Base-by-base conservation (phyloP, 1,140 invertebrate species). In the Trachymyrmex cornetzi region DNA sequence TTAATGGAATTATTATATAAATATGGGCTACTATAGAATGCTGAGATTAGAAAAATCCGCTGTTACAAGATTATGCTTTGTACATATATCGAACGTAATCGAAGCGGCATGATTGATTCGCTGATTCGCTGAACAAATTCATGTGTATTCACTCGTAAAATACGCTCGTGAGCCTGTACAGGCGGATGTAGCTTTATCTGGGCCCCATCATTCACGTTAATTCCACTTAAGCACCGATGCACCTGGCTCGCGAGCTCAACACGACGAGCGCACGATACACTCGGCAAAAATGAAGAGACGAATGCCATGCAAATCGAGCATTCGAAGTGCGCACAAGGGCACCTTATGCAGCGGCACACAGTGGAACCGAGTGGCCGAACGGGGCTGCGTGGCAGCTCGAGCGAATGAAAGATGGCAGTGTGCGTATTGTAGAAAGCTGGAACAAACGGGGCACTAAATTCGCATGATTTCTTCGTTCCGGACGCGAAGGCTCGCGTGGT, bases 381-480 rank as follows among this genome's bases (percentile, higher is more conserved):
- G 86, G 12, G 59, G 38, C 53, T 77, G 53, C 38, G 34, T 22
- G 44, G 57, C 59, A 38, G 77, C 57, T 90, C 57, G 89, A 75
- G 64, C 59, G 89, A 64, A 91, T 91, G 82, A 91, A 86, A 79
- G 89, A 90, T 86, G 59, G 87, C 57, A 66, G 86, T 84, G 80
- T 86, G 80, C 81, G 86, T 75, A 81, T 74, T 88, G 87, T 88
- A 77, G 11, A 74, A 77, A 48, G 38, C 14, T 57, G 57, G 59
- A 86, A 90, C 89, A 86, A 90, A 90, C 89, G 75, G 80, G 61
- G 30, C 77, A 86, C 89, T 90, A 91, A 91, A 91, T 90, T 80
- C 87, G 72, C 74, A 67, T 86, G 77, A 88, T 85, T 91, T 87
- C 82, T 91, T 75, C 89, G 86, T 86, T 80, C 61, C 57, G 61